Evolutionary conservation across 1,140 invertebrate genomes (phyloP), one percentile per base, ranked within the genome.

Genomic region (Brachionus rubens): DNA sequence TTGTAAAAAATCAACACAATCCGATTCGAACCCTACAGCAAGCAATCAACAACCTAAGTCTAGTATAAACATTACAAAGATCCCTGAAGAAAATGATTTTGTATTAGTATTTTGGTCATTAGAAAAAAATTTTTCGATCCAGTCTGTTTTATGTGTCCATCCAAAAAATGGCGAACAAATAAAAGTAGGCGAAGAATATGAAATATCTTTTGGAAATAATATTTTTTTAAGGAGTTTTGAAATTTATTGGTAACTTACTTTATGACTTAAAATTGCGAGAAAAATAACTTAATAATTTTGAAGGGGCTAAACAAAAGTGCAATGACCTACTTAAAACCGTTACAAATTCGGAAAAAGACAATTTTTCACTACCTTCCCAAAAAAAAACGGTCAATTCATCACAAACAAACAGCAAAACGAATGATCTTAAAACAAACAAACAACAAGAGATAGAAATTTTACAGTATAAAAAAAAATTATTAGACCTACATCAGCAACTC

Each of bases 81-180:
- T 54, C 7, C 7, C 19, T 12, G 50, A 54, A 54, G 50, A 54
- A 12, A 9, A 4, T 10, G 30, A 54, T 26, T 54, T 6, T 6
- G 24, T 50, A n/a, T 50, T 50, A 16, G 47, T 50, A 50, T 54
- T 54, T 54, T 54, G 50, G 50, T 12, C 19, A 28, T 9, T 28
- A 21, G 50, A 54, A 26, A 54, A 54, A 54, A 54, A 54, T 28
- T 54, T 54, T 54, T 54, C 50, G 19, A 19, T 54, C 4, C 21
- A 54, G 19, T 26, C 50, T 28, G 24, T 12, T 54, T 2, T 52
- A 26, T 52, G 50, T 52, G 16, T 52, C 28, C 50, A 52, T 52
- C 28, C 21, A 24, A 52, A 52, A 52, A 52, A 52, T 52, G 3
- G 50, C 24, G 50, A 24, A 24, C 10, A 52, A 24, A 3, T 52